These are phyloP conservation scores for Naso thynnoides DNA, from an alignment of 2,797 vertebrate species.

Conservation along the genomic window DNA sequence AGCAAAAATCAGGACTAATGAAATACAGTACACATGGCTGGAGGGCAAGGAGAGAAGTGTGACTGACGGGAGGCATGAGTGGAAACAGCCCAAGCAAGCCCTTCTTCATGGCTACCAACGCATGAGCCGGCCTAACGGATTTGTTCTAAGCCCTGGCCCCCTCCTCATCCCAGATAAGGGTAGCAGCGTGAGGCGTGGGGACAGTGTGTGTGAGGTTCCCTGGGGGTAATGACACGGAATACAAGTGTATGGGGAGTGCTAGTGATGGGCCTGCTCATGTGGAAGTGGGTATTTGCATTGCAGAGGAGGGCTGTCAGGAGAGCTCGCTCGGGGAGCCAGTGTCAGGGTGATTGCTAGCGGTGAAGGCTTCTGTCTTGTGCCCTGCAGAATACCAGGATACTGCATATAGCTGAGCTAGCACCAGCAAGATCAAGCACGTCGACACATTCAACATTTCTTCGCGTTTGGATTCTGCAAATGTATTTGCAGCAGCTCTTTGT, in stretches of 20 bases:
- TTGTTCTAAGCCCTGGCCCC: constrained; percentile 62
- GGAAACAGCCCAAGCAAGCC: constrained; percentile 71
- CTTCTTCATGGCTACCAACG: constrained; percentile 63
- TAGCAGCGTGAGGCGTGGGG: constrained; percentile 59
- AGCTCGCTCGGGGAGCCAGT: constrained; percentile 65
- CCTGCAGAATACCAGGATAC: constrained; percentile 50
- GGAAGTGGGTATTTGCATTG: constrained; percentile 81
- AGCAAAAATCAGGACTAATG: constrained; percentile 85
- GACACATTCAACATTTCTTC: constrained; percentile 34
- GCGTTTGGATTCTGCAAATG: constrained; percentile 19
- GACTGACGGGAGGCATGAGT: constrained; percentile 81
- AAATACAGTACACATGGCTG: constrained; percentile 76
- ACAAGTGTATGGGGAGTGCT: constrained; percentile 68
- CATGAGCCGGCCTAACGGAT: constrained; percentile 50
- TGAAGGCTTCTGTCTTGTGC: constrained; percentile 71
- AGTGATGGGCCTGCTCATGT: constrained; percentile 77
- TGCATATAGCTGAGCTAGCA: constrained; percentile 67
- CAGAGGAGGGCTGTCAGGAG: constrained; percentile 76
- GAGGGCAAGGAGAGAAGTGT: constrained; percentile 72
- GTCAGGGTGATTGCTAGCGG: constrained; percentile 65
- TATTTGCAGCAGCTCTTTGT: constrained; percentile 12
- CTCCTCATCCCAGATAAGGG: constrained; percentile 61
- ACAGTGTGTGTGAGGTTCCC: constrained; percentile 63
- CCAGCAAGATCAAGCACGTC: constrained; percentile 42
- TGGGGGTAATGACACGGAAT: constrained; percentile 78